Percentiles rank a stretch among this genome's conserved stretches.
These are phyloP conservation scores for Electrona antarctica DNA, from an alignment of 2,113 vertebrate genomes.

Conservation along the genomic window DNA sequence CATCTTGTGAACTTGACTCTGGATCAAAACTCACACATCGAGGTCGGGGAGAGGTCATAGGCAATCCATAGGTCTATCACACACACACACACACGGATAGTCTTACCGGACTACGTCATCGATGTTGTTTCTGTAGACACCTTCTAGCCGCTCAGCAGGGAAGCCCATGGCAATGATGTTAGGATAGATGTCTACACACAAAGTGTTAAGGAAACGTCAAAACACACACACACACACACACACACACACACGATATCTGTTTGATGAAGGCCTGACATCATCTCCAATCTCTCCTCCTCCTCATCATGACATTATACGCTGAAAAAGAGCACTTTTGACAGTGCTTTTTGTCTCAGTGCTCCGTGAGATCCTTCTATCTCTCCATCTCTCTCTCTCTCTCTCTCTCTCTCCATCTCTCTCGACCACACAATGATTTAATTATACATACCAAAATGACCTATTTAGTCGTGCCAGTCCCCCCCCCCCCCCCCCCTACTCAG, in stretches of 20 bases:
- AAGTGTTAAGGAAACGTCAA: constrained; percentile 73
- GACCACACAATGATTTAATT: constrained; percentile 20
- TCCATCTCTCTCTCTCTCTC: background rate
- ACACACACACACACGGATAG: constrained; percentile 9
- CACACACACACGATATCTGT: background rate
- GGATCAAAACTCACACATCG: background rate
- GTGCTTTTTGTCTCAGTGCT: too few relatives aligned
- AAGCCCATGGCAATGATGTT: constrained; percentile 99
- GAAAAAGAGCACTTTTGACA: too few relatives aligned
- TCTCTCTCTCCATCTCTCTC: background rate
- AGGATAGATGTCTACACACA: constrained; percentile 92
- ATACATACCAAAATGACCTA: constrained; percentile 28
- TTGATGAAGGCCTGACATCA: too few relatives aligned
- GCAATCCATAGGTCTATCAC: background rate
- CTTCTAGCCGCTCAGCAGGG: constrained; percentile 96
- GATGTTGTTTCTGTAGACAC: constrained; percentile 98
- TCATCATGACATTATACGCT: too few relatives aligned
- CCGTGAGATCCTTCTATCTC: background rate
- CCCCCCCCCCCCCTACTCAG: background rate
- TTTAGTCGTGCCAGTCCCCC: constrained; percentile 7
- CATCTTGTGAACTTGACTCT: too few relatives aligned
- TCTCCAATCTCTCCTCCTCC: too few relatives aligned
- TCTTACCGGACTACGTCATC: constrained; percentile 95
- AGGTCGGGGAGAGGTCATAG: background rate
- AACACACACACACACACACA: background rate